Percentiles rank a stretch among this genome's conserved stretches.
Conservation (phyloP, 1,140 invertebrate genomes). For the Apolygus lucorum region DNA sequence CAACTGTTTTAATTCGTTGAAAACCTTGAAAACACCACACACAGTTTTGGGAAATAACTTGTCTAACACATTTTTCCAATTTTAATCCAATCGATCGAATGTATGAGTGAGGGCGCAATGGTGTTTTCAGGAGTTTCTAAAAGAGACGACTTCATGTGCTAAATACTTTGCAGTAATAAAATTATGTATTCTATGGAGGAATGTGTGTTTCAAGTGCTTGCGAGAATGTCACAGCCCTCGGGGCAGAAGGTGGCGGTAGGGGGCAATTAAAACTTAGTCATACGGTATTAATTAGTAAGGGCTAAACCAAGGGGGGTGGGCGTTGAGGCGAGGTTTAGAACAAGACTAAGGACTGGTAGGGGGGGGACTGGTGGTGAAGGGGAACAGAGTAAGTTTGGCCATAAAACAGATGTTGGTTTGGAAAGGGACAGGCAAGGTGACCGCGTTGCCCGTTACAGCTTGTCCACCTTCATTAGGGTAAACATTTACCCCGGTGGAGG, state of each 20-base stretch:
- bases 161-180: too few relatives aligned
- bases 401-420: conserved; percentile 14
- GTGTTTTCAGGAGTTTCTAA: too few relatives aligned
- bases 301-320: background rate
- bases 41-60: too few relatives aligned
- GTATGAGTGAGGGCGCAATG: too few relatives aligned
- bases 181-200: too few relatives aligned
- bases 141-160: too few relatives aligned
- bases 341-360: background rate
- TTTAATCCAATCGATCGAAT: too few relatives aligned
- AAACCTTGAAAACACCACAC: too few relatives aligned
- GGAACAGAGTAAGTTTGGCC: conserved; percentile 10
- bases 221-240: background rate
- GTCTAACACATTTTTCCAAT: too few relatives aligned
- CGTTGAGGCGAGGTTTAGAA: background rate
- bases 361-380: background rate
- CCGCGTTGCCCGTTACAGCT: conserved; percentile 20
- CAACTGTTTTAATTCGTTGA: too few relatives aligned
- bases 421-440: background rate
- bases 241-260: background rate
- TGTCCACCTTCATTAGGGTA: conserved; percentile 18
- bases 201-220: too few relatives aligned
- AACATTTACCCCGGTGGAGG: background rate
- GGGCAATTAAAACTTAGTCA: conserved; percentile 21
- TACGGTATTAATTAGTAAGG: conserved; percentile 18